Conservation (phyloP, 2,113 vertebrate species). For the Anoura caudifer region DNA sequence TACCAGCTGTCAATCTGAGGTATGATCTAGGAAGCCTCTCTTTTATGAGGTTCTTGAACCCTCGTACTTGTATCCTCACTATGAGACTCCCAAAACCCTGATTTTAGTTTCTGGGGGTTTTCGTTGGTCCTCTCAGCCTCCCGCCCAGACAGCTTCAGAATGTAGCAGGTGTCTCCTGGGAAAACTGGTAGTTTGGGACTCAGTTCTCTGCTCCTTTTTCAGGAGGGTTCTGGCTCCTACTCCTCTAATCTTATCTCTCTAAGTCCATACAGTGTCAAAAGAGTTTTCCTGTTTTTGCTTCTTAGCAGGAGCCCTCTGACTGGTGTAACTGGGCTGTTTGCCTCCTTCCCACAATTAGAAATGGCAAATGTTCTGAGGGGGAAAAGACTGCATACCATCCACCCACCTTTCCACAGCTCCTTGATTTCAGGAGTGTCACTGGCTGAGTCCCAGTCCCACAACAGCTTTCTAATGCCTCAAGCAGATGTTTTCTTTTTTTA, state of each 20-base stretch:
- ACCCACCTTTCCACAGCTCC: not conserved
- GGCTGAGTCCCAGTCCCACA: not conserved
- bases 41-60: not conserved
- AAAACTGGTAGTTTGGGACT: not conserved
- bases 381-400: not conserved
- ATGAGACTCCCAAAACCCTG: not conserved
- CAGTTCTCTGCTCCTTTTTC: not conserved
- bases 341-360: not conserved
- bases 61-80: not conserved
- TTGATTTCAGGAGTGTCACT: not conserved
- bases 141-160: not conserved
- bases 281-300: not conserved
- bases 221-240: not conserved
- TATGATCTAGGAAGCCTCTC: not conserved
- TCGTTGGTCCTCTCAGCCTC: not conserved
- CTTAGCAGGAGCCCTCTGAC: not conserved
- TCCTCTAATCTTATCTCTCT: not conserved
- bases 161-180: not conserved
- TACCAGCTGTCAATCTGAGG: not conserved
- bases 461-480: not conserved
- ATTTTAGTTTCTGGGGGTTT: not conserved
- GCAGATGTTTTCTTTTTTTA: not conserved
- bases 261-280: not conserved
- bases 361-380: too few species aligned
- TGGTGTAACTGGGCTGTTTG: not conserved